A percentile compares a stretch with the other conserved stretches of the same genome.
Conservation (phyloP, 2,797 vertebrate genomes). For the Scyliorhinus canicula region DNA sequence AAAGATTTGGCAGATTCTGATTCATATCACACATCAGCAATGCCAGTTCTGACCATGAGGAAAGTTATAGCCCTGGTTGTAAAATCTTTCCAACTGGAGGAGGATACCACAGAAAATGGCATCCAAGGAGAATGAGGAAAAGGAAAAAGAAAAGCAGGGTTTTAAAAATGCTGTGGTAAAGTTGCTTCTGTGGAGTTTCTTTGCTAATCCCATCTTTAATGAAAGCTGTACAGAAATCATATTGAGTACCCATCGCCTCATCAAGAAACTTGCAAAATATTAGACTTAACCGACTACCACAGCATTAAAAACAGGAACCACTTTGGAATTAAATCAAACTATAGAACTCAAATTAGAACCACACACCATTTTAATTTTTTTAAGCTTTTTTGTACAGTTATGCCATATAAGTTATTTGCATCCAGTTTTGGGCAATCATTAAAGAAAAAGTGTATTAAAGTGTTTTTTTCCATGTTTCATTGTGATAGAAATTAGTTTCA, state of each 20-base stretch:
- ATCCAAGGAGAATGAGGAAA: background rate
- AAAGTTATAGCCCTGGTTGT: background rate
- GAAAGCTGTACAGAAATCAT: slow-evolving; percentile 28
- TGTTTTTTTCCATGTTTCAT: background rate
- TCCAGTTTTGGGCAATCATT: slow-evolving; percentile 8
- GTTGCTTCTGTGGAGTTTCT: slow-evolving; percentile 25
- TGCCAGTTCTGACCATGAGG: background rate
- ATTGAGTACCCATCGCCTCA: background rate
- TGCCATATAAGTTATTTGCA: slow-evolving; percentile 26
- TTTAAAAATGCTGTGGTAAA: background rate
- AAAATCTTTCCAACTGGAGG: background rate
- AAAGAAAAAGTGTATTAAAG: slow-evolving; percentile 4
- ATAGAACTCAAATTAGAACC: slow-evolving; percentile 27
- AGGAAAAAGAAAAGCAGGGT: background rate
- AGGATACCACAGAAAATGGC: background rate
- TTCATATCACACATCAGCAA: background rate
- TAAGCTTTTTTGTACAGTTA: slow-evolving; percentile 22
- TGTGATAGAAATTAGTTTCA: slow-evolving; percentile 4
- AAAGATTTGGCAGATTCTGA: background rate
- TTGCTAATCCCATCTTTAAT: slow-evolving; percentile 26
- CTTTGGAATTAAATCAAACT: slow-evolving; percentile 34
- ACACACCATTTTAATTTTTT: slow-evolving; percentile 34
- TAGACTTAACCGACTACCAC: slow-evolving; percentile 24
- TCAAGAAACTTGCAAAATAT: slow-evolving; percentile 36
- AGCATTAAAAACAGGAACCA: slow-evolving; percentile 36